A percentile compares a stretch with the other conserved stretches of the same genome.
Conservation (phyloP, 2,888 invertebrate species). For the Danaus chrysippus region DNA sequence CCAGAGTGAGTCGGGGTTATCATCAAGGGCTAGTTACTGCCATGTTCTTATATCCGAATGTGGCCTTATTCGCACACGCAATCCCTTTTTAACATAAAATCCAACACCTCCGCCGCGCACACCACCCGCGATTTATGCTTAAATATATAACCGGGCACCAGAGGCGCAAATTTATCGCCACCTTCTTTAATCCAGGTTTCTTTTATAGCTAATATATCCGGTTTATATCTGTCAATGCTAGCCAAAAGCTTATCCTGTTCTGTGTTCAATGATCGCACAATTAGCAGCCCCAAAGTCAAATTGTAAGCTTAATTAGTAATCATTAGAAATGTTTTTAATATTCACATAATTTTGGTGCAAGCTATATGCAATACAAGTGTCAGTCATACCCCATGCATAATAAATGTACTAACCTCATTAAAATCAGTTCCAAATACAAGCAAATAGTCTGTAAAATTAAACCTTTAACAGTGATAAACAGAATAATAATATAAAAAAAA, state of each 20-base stretch:
- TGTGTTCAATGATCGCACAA: constrained; percentile 21
- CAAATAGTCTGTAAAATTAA: no score
- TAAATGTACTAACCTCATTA: neutral
- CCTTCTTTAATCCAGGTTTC: constrained; percentile 23
- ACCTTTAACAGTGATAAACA: no score
- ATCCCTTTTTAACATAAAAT: no score
- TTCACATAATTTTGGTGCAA: no score
- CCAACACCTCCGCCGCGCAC: neutral
- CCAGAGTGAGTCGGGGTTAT: no score
- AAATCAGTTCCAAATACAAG: no score
- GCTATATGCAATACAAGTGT: neutral
- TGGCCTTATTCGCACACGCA: no score
- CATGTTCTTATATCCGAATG: no score
- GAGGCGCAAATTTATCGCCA: constrained; percentile 11
- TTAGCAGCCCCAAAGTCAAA: constrained; percentile 20
- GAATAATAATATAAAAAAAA: no score
- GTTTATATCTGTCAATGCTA: constrained; percentile 12
- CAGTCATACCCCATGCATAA: neutral
- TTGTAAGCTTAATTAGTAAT: constrained; percentile 6
- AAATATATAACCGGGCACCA: no score
- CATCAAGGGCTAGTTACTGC: no score
- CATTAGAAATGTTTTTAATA: constrained; percentile 7
- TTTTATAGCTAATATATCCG: constrained; percentile 23
- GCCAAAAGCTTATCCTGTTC: constrained; percentile 19
- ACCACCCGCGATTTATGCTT: neutral